phyloP scores from a whole-genome alignment of 2,888 invertebrate species.

The Dasysyrphus tricinctus region DNA sequence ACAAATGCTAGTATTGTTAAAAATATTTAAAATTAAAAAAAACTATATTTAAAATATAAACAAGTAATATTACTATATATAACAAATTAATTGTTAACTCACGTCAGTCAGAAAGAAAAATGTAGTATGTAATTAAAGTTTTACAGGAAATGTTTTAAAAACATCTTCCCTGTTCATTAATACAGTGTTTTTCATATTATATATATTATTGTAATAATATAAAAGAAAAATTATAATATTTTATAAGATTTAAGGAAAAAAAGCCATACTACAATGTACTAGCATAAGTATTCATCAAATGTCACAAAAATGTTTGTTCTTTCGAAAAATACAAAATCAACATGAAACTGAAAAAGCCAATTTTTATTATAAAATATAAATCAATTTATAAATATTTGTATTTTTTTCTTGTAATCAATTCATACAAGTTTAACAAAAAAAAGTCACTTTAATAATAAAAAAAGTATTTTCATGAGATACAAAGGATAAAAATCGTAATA shows the following conservation, averaged over 20 bases:
- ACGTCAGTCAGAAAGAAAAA: constrained; percentile 60
- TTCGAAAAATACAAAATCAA: constrained; percentile 54
- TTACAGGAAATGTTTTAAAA: constrained; percentile 66
- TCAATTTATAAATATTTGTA: constrained; percentile 58
- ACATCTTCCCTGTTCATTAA: constrained; percentile 53
- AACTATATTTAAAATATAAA: constrained; percentile 55
- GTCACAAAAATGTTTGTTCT: constrained; percentile 71
- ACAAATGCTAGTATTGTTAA: constrained; percentile 70
- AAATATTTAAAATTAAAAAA: constrained; percentile 27
- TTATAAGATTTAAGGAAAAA: constrained; percentile 64
- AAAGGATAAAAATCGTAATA: constrained; percentile 19
- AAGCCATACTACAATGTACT: constrained; percentile 71
- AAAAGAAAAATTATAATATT: constrained; percentile 57
- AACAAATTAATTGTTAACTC: constrained; percentile 68
- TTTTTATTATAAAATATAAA: constrained; percentile 61
- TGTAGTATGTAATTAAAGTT: constrained; percentile 26
- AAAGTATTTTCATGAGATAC: constrained; percentile 48
- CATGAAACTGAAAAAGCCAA: constrained; percentile 63
- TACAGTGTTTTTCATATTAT: constrained; percentile 55
- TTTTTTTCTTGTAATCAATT: constrained; percentile 38
- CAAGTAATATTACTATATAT: constrained; percentile 44
- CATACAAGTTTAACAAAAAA: constrained; percentile 20
- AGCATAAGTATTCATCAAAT: constrained; percentile 68
- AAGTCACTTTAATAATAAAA: constrained; percentile 48
- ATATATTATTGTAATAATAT: constrained; percentile 21